These are phyloP conservation scores for western clawed frog (Xenopus tropicalis) DNA, from an alignment of 2,113 vertebrate genomes.

Conservation along the genomic window UCB_Xtro_10.0 CM004444.2:152486501-152487000, in stretches of 20 bases:
- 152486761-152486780: conserved; percentile 62
- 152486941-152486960: too few relatives aligned
- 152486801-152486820: conserved; percentile 99
- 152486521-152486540: too few relatives aligned
- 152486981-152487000: too few relatives aligned
- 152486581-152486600: too few relatives aligned
- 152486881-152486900: conserved; percentile 75
- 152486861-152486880: conserved; percentile 80
- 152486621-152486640: too few relatives aligned
- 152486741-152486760: neutral
- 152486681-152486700: neutral
- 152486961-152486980: too few relatives aligned
- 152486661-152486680: neutral
- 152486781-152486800: conserved; percentile 84
- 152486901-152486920: conserved; percentile 65
- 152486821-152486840: conserved; percentile 86
- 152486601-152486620: too few relatives aligned
- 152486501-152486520: too few relatives aligned
- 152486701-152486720: neutral
- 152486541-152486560: too few relatives aligned
- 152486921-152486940: neutral
- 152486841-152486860: conserved; percentile 74
- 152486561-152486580: too few relatives aligned
- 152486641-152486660: too few relatives aligned
- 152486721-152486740: neutral